Evolutionary conservation across 2,113 vertebrate genomes (phyloP).

Genomic region (Oreochromis tanganicae): DNA sequence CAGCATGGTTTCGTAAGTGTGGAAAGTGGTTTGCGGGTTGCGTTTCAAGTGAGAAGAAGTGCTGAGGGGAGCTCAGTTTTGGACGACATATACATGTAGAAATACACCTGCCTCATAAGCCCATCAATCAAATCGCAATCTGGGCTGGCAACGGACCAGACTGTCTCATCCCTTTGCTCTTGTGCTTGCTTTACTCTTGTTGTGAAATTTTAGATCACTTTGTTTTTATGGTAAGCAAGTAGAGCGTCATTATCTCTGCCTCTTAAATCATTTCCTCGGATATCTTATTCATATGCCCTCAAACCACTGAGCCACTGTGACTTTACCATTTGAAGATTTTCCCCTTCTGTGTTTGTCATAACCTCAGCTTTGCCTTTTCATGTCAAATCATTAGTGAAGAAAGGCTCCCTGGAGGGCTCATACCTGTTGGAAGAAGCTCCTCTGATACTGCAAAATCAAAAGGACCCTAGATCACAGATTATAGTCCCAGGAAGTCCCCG

Average conservation of each 20-base stretch:
- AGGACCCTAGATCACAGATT: not conserved
- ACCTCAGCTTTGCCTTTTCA: slow-evolving; percentile 27
- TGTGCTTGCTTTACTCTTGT: not conserved
- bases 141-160: not conserved
- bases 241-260: not conserved
- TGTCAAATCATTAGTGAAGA: slow-evolving; percentile 28
- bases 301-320: not conserved
- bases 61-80: not conserved
- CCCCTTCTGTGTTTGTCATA: slow-evolving; percentile 12
- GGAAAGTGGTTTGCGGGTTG: not conserved
- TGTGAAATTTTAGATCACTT: not conserved
- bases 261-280: slow-evolving; percentile 3
- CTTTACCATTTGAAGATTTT: slow-evolving; percentile 1
- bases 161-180: not conserved
- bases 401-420: not conserved
- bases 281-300: not conserved
- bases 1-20: not conserved
- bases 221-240: not conserved
- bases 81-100: not conserved
- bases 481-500: slow-evolving; percentile 25
- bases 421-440: slow-evolving; percentile 10
- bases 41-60: not conserved
- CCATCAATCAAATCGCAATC: not conserved
- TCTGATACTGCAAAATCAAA: slow-evolving; percentile 37
- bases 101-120: slow-evolving; percentile 16